These are phyloP conservation scores for Eueides isabella DNA, from an alignment of 1,140 invertebrate species.

Conservation along the genomic window DNA sequence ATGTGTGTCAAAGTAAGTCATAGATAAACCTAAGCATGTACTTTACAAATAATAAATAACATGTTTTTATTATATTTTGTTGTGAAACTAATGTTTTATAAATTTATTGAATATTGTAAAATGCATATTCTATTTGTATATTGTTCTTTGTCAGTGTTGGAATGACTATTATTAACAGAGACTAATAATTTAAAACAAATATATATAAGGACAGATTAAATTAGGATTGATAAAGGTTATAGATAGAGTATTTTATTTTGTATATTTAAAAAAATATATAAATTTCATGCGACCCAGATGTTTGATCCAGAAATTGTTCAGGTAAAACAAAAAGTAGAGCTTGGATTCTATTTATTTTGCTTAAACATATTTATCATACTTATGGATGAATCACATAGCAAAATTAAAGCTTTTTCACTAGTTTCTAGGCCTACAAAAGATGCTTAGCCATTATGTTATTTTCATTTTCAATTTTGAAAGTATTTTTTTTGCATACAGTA, in stretches of 20 bases:
- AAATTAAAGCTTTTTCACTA: slow-evolving; percentile 7
- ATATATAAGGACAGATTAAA: not conserved
- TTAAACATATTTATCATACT: not conserved
- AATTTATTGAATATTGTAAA: not conserved
- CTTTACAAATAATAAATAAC: not conserved
- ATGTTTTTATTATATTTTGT: not conserved
- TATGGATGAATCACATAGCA: not conserved
- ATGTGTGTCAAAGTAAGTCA: slow-evolving; percentile 70
- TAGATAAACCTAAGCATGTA: slow-evolving; percentile 3
- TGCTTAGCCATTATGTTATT: slow-evolving; percentile 2
- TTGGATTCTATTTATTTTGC: slow-evolving; percentile 25
- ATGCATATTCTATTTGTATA: not conserved
- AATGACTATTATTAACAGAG: not conserved
- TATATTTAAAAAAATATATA: slow-evolving; percentile 13
- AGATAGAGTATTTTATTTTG: slow-evolving; percentile 8
- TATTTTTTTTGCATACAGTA: slow-evolving; percentile 8
- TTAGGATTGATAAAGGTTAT: not conserved
- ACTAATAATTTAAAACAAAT: not conserved
- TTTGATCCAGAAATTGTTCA: slow-evolving; percentile 66
- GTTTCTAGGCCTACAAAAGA: not conserved
- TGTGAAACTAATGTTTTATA: not conserved
- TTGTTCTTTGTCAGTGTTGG: not conserved
- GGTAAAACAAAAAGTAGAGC: slow-evolving; percentile 50
- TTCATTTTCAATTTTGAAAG: not conserved
- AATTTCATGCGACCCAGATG: slow-evolving; percentile 68